These are phyloP conservation scores for Orchesella cincta DNA, from an alignment of 1,140 invertebrate species.

Conservation along the genomic window DNA sequence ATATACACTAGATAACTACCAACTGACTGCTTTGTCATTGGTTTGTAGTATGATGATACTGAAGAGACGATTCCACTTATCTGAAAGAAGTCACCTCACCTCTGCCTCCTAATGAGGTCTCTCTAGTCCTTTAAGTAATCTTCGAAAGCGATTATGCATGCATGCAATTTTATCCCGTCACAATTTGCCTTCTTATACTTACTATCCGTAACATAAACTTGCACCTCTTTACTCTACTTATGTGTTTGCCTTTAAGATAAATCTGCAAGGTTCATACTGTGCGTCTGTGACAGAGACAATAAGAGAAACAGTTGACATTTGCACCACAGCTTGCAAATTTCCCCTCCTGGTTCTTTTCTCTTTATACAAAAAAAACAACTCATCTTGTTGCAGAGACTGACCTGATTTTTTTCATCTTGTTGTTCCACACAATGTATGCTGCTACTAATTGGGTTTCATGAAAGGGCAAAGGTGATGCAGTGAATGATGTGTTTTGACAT, in stretches of 20 bases:
- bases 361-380: not conserved
- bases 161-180: too few relatives aligned
- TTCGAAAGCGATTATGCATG: not conserved
- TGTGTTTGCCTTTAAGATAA: not conserved
- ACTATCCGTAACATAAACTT: too few relatives aligned
- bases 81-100: too few relatives aligned
- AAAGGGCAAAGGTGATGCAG: slow-evolving; percentile 1
- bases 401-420: not conserved
- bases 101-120: too few relatives aligned
- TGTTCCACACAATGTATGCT: not conserved
- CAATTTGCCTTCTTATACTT: too few relatives aligned
- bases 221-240: not conserved
- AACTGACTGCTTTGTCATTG: too few relatives aligned
- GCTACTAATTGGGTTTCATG: not conserved
- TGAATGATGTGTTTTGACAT: not conserved
- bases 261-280: not conserved
- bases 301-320: not conserved
- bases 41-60: too few relatives aligned
- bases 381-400: not conserved
- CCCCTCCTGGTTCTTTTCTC: not conserved
- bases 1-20: too few relatives aligned
- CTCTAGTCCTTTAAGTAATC: not conserved
- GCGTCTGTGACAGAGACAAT: not conserved
- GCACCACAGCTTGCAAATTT: not conserved
- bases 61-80: too few relatives aligned